Evolutionary conservation across 2,888 invertebrate genomes (phyloP), one percentile per base, ranked within the genome.

Genomic region (Drosophila villosipedis): DNA sequence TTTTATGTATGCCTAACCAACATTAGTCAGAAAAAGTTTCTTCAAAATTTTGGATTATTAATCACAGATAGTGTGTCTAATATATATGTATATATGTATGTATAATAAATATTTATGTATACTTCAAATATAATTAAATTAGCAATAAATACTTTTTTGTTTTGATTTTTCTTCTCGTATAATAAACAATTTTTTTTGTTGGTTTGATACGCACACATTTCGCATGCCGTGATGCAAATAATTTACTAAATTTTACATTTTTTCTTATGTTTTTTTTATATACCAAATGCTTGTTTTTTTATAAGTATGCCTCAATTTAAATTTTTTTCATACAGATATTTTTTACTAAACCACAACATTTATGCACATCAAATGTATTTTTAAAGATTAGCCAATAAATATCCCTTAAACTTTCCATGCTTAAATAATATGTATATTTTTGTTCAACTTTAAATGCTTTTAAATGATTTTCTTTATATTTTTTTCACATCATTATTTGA

Each of bases 41-140:
- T 92, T 93, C 92, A 93, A 93, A 93, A 93, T 93, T 93, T 93
- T 93, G 93, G 93, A 93, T 93, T 93, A 93, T 92, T 92, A 93
- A 93, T 93, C 93, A 93, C 93, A 93, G 93, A 93, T 93, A 93
- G 93, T 93, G 92, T 93, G 92, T 93, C 92, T 91, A 92, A 92
- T 92, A 90, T 92, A 88, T 88, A 84, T 88, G 80, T 78, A 72
- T 82, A 82, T 87, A 83, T 84, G 79, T 84, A 86, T 89, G 81
- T 84, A 88, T 86, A 86, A 88, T 88, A 89, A 87, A 87, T 88
- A 86, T 90, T 83, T 87, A 87, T 88, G 85, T 88, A 88, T 88
- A 88, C 85, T 87, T 88, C 87, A 88, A 88, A 88, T 88, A 84
- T 87, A 88, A 85, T 87, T 89, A 84, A 89, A 89, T 88, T 85